phyloP scores from a whole-genome alignment of 2,113 vertebrate species.

The Micronycteris hirsuta region DNA sequence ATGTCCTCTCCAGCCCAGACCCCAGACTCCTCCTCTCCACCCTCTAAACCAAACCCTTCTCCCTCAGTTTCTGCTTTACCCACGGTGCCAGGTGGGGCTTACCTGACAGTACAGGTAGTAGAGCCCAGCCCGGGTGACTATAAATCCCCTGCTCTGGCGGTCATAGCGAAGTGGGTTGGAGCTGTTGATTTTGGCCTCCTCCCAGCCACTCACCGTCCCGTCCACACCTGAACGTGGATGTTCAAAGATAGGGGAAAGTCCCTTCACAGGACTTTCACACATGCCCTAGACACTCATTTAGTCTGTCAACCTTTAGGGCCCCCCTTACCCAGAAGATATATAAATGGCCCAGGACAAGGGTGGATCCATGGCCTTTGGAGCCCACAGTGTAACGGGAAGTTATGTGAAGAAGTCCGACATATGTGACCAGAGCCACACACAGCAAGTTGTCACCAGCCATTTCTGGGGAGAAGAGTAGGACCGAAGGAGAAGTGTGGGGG shows the following conservation, averaged over 20 bases:
- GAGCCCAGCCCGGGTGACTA: slow-evolving; percentile 84
- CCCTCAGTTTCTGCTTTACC: neutral
- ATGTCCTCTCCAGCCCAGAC: neutral
- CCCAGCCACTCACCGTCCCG: slow-evolving; percentile 91
- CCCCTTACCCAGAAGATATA: neutral
- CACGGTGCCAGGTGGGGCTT: slow-evolving; percentile 41
- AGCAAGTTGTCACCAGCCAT: neutral
- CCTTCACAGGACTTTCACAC: neutral
- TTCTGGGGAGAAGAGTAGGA: neutral
- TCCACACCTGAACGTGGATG: slow-evolving; percentile 70
- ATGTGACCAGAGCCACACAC: neutral
- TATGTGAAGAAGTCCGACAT: neutral
- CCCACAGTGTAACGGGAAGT: neutral
- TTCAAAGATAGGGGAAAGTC: slow-evolving; percentile 29
- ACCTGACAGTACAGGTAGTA: slow-evolving; percentile 95
- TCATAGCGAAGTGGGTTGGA: slow-evolving; percentile 88
- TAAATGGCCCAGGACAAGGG: neutral
- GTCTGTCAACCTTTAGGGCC: neutral
- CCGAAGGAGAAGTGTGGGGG: neutral
- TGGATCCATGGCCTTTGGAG: neutral
- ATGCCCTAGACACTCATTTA: neutral
- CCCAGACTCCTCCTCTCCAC: neutral
- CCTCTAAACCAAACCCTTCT: neutral
- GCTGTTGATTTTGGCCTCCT: slow-evolving; percentile 87
- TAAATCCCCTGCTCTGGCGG: slow-evolving; percentile 85